Evolutionary conservation across 1,140 invertebrate genomes (phyloP).

Genomic region (Neodiprion lecontei): DNA sequence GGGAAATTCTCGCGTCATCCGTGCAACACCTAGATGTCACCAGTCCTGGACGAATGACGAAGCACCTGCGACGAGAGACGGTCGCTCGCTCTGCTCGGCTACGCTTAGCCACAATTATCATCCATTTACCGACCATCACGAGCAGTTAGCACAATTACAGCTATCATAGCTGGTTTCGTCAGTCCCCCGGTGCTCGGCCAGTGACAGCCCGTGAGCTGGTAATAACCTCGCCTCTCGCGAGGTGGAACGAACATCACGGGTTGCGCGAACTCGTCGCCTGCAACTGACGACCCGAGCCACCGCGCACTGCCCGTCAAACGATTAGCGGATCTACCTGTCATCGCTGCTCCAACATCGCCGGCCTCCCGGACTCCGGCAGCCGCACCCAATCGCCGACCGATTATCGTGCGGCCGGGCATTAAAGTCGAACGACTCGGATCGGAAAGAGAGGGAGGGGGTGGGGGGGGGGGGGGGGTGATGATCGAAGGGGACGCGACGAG

Average conservation of each 20-base stretch:
- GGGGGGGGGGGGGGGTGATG: no score
- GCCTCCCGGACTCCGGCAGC: constrained; percentile 28
- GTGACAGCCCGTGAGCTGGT: constrained; percentile 17
- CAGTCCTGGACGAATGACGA: constrained; percentile 33
- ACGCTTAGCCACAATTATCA: constrained; percentile 54
- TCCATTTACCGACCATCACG: constrained; percentile 57
- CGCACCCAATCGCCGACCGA: constrained; percentile 23
- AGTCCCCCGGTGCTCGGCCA: constrained; percentile 12
- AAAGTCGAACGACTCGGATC: neutral
- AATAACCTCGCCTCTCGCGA: constrained; percentile 13
- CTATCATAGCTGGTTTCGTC: constrained; percentile 50
- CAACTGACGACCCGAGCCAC: neutral
- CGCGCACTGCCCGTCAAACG: constrained; percentile 37
- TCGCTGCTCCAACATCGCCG: constrained; percentile 51
- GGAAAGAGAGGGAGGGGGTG: no score
- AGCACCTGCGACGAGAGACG: constrained; percentile 36
- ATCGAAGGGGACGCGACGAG: no score
- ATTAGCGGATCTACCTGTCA: constrained; percentile 57
- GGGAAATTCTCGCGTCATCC: neutral
- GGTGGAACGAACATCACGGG: neutral
- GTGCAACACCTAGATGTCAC: constrained; percentile 3
- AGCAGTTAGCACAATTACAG: constrained; percentile 57
- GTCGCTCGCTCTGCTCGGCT: constrained; percentile 26
- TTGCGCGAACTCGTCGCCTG: constrained; percentile 23
- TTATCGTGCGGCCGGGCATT: constrained; percentile 48